Evolutionary conservation across 2,888 invertebrate genomes (phyloP).

Genomic region (Ormyrus labotus): DNA sequence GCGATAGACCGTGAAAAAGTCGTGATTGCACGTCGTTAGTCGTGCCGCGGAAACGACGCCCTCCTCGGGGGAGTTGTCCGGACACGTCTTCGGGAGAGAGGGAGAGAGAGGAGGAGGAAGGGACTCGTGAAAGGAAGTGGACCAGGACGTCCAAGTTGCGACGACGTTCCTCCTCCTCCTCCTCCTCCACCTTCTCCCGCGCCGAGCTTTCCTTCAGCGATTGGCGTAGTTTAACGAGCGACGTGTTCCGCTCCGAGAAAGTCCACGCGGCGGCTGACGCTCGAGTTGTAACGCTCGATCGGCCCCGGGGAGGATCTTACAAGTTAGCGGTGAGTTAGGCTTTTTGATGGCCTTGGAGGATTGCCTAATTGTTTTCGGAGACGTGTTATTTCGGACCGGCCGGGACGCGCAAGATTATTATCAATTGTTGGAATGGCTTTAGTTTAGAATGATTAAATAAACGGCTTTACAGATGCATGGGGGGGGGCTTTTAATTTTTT

Average conservation of each 20-base stretch:
- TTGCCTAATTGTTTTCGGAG: slow-evolving; percentile 40
- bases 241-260: slow-evolving; percentile 23
- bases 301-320: neutral
- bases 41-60: slow-evolving; percentile 72
- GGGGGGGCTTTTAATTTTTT: too few species aligned
- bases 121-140: slow-evolving; percentile 31
- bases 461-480: too few species aligned
- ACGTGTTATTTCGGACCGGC: neutral
- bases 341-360: slow-evolving; percentile 35
- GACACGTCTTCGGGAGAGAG: slow-evolving; percentile 28
- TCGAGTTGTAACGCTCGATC: slow-evolving; percentile 33
- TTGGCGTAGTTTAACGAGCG: slow-evolving; percentile 52
- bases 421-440: too few species aligned
- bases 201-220: slow-evolving; percentile 36
- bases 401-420: neutral
- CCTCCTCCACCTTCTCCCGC: neutral
- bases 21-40: slow-evolving; percentile 74
- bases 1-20: slow-evolving; percentile 58
- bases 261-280: neutral
- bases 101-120: neutral
- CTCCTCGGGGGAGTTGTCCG: slow-evolving; percentile 32
- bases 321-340: slow-evolving; percentile 19
- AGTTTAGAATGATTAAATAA: too few species aligned
- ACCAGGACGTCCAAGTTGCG: slow-evolving; percentile 34
- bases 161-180: neutral